phyloP scores from a whole-genome alignment of 2,797 vertebrate genomes.

The Phoeniculus purpureus region DNA sequence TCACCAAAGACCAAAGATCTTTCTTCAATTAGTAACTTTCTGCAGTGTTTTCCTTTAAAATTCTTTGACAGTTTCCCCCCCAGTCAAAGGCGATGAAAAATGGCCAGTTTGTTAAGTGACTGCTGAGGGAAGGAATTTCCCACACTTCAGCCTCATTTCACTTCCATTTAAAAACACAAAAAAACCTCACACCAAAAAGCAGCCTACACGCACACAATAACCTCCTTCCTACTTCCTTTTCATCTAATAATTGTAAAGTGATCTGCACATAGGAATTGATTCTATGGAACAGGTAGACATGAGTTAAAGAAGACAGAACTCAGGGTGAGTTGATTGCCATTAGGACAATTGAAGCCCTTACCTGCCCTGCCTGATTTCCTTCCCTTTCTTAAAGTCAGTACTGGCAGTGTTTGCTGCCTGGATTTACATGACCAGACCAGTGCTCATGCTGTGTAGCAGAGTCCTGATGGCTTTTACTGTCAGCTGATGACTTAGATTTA shows the following conservation, averaged over 20 bases:
- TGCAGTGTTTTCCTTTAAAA: conserved; percentile 46
- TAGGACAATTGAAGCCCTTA: background rate
- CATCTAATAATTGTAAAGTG: background rate
- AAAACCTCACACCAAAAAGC: background rate
- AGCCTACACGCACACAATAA: background rate
- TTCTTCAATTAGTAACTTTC: conserved; percentile 51
- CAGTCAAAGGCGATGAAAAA: conserved; percentile 16
- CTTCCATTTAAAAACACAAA: background rate
- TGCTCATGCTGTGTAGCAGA: background rate
- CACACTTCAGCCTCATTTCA: conserved; percentile 33
- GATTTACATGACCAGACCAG: background rate
- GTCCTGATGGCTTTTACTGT: background rate
- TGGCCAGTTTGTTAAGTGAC: conserved; percentile 15
- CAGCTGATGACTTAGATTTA: background rate
- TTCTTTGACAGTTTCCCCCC: conserved; percentile 14
- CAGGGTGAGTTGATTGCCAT: background rate
- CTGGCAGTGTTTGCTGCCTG: background rate
- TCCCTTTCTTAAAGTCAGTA: background rate
- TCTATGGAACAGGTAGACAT: background rate
- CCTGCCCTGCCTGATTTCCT: background rate
- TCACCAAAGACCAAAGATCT: conserved; percentile 35
- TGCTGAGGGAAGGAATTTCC: conserved; percentile 48
- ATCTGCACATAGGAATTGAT: background rate
- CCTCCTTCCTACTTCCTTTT: background rate
- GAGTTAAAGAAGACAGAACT: background rate